Evolutionary conservation across 2,888 invertebrate species (phyloP), one percentile per base, ranked within the genome.

Genomic region (Campoplex capitator): DNA sequence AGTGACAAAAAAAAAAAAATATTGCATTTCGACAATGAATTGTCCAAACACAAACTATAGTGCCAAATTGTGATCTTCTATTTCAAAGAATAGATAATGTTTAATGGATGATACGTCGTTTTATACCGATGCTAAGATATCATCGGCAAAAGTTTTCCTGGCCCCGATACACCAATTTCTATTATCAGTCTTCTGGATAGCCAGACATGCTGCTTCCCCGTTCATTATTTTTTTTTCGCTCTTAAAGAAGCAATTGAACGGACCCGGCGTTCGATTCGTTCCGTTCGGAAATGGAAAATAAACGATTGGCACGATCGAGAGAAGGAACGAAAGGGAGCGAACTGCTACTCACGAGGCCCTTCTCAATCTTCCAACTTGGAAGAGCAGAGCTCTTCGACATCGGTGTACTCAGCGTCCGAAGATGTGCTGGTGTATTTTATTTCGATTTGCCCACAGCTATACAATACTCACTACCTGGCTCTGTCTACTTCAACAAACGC

Each of bases 211-310:
- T 18, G 45, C 32, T 71, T 28, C 62, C 51, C 51, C 32, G 4
- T 48, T 38, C 62, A 38, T 70, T 68, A 38, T 82, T 56, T 65
- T 45, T 62, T 71, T 73, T 35, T 67, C 68, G 23, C 28, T 70
- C 73, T 67, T 56, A 35, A 83, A 76, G 76, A 75, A 76, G 76
- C 77, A 77, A 76, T 74, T 48, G 51, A 68, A 42, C 18, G n/a
- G 51, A 70, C 42, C 11, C 42, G 76, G 67, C 54, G 80, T 71
- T 42, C 48, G 62, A 78, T 70, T 77, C 70, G 51, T 42, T 68
- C 54, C 32, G 78, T 74, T 58, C 73, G 83, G 67, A 83, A 86
- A 86, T 84, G 74, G 56, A 86, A 86, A 86, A 84, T 84, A 86
- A 86, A 86, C 80, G 45, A 80, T 77, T 73, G 80, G 73, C 42